These are phyloP conservation scores for Aplochiton taeniatus DNA, from an alignment of 2,797 vertebrate genomes.

Conservation along the genomic window DNA sequence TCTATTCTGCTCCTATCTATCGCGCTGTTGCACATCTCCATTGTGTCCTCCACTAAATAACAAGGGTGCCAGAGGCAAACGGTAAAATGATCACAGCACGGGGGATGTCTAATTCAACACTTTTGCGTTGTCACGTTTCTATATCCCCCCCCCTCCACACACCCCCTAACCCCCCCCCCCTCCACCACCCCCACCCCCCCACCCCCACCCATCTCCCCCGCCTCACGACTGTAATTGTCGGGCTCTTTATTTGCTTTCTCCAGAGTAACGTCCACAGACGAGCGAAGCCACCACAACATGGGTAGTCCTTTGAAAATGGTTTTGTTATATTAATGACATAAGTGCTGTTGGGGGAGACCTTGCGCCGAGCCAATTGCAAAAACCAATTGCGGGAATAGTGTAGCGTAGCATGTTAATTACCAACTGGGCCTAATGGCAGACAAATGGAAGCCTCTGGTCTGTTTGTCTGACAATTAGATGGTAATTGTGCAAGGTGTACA, in stretches of 20 bases:
- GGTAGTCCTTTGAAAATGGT: slow-evolving; percentile 51
- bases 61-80: too few relatives aligned
- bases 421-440: slow-evolving; percentile 58
- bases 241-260: slow-evolving; percentile 41
- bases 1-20: too few relatives aligned
- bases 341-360: slow-evolving; percentile 28
- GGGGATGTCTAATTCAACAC: too few relatives aligned
- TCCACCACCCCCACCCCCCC: not conserved
- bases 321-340: slow-evolving; percentile 60
- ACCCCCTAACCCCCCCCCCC: too few relatives aligned
- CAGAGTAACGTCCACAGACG: slow-evolving; percentile 21
- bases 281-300: slow-evolving; percentile 30
- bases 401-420: slow-evolving; percentile 66
- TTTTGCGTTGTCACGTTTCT: not conserved
- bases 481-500: slow-evolving; percentile 60
- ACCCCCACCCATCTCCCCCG: slow-evolving; percentile 22
- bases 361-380: slow-evolving; percentile 39
- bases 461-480: slow-evolving; percentile 71
- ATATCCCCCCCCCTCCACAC: not conserved
- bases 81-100: too few relatives aligned
- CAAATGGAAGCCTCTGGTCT: slow-evolving; percentile 62
- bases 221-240: slow-evolving; percentile 30
- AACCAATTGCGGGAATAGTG: slow-evolving; percentile 42
- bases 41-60: too few relatives aligned
- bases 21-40: too few relatives aligned